Conservation (phyloP, 2,888 invertebrate species). For the Harpalus rubripes region DNA sequence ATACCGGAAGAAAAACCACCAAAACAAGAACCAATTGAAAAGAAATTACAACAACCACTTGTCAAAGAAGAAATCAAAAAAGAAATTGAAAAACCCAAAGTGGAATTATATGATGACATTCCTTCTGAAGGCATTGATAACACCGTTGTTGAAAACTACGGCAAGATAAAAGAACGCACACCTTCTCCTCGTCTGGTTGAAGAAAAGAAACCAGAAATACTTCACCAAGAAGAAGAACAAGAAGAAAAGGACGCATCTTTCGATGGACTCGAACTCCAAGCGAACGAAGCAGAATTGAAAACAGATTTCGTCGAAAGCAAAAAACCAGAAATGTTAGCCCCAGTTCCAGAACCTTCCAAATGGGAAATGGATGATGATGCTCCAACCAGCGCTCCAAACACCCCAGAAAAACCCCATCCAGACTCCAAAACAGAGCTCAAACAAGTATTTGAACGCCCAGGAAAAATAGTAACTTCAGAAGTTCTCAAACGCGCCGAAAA, state of each 20-base stretch:
- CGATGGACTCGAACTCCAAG: constrained; percentile 81
- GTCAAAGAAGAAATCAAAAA: constrained; percentile 56
- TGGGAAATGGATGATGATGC: constrained; percentile 91
- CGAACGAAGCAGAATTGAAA: constrained; percentile 80
- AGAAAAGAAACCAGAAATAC: constrained; percentile 24
- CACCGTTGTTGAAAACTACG: constrained; percentile 80
- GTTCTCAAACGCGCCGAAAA: constrained; percentile 95
- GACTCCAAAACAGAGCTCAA: constrained; percentile 71
- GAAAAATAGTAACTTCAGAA: constrained; percentile 89
- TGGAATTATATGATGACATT: constrained; percentile 80
- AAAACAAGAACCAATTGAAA: constrained; percentile 70
- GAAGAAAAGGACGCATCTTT: constrained; percentile 79
- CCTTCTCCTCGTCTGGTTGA: constrained; percentile 71
- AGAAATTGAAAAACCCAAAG: constrained; percentile 61
- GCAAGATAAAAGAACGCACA: constrained; percentile 76
- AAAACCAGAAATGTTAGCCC: constrained; percentile 83
- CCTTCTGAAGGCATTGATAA: constrained; percentile 80
- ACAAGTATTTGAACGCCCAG: constrained; percentile 78
- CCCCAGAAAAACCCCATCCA: constrained; percentile 78
- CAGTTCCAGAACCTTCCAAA: constrained; percentile 89
- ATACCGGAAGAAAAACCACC: constrained; percentile 70
- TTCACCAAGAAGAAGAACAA: constrained; percentile 74
- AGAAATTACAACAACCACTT: constrained; percentile 46
- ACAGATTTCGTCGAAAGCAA: constrained; percentile 76
- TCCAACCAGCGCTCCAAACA: constrained; percentile 75